phyloP scores from a whole-genome alignment of 2,113 vertebrate genomes.

The Rallus limicola region DNA sequence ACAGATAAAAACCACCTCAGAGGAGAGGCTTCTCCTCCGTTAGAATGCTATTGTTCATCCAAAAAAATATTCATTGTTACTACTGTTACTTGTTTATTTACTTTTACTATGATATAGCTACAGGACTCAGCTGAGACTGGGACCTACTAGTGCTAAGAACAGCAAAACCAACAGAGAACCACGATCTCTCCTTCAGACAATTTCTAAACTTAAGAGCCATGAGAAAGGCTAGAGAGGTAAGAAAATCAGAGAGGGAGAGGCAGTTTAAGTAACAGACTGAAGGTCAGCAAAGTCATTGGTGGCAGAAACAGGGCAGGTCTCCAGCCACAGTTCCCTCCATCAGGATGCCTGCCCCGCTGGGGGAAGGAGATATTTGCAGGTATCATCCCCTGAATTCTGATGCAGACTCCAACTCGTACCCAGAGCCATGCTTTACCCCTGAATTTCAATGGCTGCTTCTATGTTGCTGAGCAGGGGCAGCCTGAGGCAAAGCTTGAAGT shows the following conservation, averaged over 20 bases:
- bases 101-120: neutral
- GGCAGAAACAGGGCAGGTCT: neutral
- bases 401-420: neutral
- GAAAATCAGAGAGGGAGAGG: neutral
- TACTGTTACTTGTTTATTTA: neutral
- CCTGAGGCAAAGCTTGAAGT: conserved; percentile 49
- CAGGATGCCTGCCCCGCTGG: accelerated
- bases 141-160: neutral
- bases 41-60: neutral
- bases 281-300: neutral
- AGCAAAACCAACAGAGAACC: neutral
- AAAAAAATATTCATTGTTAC: neutral
- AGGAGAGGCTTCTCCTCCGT: neutral
- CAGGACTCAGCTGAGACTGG: neutral
- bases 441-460: neutral
- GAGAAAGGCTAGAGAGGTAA: neutral
- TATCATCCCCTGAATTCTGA: neutral
- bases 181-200: neutral
- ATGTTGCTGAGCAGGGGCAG: neutral
- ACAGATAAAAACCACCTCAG: neutral
- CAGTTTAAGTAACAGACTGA: neutral
- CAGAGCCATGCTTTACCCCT: neutral
- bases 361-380: neutral
- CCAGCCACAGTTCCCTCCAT: neutral
- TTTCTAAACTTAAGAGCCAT: neutral